These are phyloP conservation scores for Oncorhynchus keta DNA, from an alignment of 2,113 vertebrate genomes.

Conservation along the genomic window DNA sequence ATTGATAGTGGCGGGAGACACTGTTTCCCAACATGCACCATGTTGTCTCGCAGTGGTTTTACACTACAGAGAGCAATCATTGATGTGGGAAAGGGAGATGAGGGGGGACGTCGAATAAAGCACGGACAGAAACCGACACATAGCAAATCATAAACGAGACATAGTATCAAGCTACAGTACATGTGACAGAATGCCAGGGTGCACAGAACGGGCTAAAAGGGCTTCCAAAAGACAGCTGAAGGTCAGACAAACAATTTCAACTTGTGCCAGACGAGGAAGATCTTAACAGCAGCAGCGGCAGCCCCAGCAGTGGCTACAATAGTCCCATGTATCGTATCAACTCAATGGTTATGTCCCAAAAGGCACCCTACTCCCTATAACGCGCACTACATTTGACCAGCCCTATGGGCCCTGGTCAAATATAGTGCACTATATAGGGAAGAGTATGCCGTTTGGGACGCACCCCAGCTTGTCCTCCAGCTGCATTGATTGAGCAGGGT, in stretches of 20 bases:
- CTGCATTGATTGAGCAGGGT: constrained; percentile 42
- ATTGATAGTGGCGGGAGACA: background rate
- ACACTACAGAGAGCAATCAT: background rate
- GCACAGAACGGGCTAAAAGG: background rate
- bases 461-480: constrained; percentile 10
- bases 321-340: constrained; percentile 7
- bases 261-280: background rate
- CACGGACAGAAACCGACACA: background rate
- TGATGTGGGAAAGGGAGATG: constrained; percentile 2
- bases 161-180: background rate
- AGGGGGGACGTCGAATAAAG: background rate
- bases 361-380: background rate
- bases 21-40: background rate
- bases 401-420: too few relatives aligned
- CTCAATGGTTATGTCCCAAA: background rate
- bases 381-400: too few relatives aligned
- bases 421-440: too few relatives aligned
- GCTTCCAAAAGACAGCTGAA: constrained; percentile 26
- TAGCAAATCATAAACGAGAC: background rate
- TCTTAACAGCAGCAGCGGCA: constrained; percentile 1
- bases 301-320: too few relatives aligned
- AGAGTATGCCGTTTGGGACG: too few relatives aligned
- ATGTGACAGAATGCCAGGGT: background rate
- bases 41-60: background rate
- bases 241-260: constrained; percentile 41